Evolutionary conservation across 1,140 invertebrate genomes (phyloP).

Genomic region (Venturia canescens): DNA sequence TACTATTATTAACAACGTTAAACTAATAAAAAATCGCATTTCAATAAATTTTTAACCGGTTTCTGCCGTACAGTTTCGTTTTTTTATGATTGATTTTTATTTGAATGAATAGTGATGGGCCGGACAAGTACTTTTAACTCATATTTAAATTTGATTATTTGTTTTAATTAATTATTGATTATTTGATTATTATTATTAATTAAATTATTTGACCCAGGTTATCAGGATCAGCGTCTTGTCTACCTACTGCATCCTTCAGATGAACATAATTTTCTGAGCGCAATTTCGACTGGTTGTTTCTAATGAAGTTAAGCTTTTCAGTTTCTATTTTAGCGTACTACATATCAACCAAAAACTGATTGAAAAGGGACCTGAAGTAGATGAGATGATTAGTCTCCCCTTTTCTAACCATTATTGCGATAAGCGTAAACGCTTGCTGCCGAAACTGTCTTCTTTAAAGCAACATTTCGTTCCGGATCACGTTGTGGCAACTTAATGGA

Average conservation of each 20-base stretch:
- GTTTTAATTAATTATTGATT: too few relatives aligned
- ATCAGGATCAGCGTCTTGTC: conserved; percentile 48
- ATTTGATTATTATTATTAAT: too few relatives aligned
- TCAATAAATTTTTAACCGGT: too few relatives aligned
- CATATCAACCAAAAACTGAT: conserved; percentile 73
- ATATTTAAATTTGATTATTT: too few relatives aligned
- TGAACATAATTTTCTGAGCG: conserved; percentile 69
- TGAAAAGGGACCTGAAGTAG: conserved; percentile 66
- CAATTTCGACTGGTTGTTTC: conserved; percentile 74
- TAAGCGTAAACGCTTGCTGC: conserved; percentile 68
- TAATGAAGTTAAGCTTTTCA: conserved; percentile 70
- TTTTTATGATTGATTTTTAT: too few relatives aligned
- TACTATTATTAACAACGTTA: too few relatives aligned
- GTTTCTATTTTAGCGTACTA: conserved; percentile 75
- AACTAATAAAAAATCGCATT: too few relatives aligned
- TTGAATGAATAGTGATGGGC: too few relatives aligned
- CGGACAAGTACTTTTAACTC: too few relatives aligned
- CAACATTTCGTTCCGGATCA: background rate
- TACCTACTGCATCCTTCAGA: conserved; percentile 55
- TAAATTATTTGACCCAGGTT: conserved; percentile 62
- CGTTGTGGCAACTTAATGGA: conserved; percentile 42
- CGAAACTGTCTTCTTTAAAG: conserved; percentile 62
- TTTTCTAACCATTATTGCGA: conserved; percentile 68
- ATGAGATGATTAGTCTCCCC: conserved; percentile 64
- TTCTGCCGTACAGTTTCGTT: too few relatives aligned